Conservation (phyloP, 2,797 vertebrate genomes). For the Mycteria americana region DNA sequence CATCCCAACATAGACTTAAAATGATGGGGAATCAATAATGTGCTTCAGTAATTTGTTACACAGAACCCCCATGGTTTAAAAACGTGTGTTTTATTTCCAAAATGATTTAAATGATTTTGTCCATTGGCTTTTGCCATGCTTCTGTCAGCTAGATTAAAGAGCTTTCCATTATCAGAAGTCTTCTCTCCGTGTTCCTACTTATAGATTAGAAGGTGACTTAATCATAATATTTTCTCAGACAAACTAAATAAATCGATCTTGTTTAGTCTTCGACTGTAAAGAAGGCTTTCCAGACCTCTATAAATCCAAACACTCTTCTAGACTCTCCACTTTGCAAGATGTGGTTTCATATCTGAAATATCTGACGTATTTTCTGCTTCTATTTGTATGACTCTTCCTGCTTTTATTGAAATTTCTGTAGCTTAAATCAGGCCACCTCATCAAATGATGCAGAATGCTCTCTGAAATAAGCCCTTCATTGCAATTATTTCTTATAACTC, state of each 20-base stretch:
- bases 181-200: neutral
- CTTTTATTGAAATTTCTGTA: neutral
- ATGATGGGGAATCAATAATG: neutral
- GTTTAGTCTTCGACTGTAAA: neutral
- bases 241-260: neutral
- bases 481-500: neutral
- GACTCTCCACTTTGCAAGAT: neutral
- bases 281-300: neutral
- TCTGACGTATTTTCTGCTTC: neutral
- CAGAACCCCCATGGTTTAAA: neutral
- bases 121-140: neutral
- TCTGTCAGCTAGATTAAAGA: neutral
- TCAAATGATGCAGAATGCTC: neutral
- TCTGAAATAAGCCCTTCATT: neutral
- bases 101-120: neutral
- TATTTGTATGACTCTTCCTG: neutral
- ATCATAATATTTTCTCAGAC: neutral
- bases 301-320: neutral
- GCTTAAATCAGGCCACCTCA: neutral
- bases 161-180: neutral
- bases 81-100: neutral
- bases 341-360: neutral
- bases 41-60: neutral
- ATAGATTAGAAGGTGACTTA: neutral
- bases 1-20: neutral